phyloP scores from a whole-genome alignment of 2,888 invertebrate genomes.

The Diabrotica balteata region DNA sequence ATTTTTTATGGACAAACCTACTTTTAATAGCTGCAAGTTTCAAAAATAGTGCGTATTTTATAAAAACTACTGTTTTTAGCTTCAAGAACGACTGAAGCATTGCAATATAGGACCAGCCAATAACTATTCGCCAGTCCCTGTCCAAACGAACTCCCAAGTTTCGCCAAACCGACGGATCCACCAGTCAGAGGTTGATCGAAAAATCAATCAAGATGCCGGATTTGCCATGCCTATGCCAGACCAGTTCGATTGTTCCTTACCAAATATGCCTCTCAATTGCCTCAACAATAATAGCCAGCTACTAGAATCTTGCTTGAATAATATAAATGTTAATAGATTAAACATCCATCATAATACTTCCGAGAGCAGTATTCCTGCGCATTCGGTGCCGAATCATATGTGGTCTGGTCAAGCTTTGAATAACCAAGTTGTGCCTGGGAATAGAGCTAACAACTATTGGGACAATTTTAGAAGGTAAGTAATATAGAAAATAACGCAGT shows the following conservation, averaged over 20 bases:
- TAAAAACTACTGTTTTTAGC: conserved; percentile 38
- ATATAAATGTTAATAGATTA: conserved; percentile 41
- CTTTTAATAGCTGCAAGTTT: too few species aligned
- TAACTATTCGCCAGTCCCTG: conserved; percentile 26
- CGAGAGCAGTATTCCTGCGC: conserved; percentile 45
- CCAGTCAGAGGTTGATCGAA: conserved; percentile 28
- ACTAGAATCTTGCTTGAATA: conserved; percentile 54
- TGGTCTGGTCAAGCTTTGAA: conserved; percentile 71
- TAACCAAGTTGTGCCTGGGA: conserved; percentile 90
- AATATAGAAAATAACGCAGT: too few species aligned
- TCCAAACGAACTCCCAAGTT: conserved; percentile 27
- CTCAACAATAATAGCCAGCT: conserved; percentile 49
- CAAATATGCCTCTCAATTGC: conserved; percentile 50
- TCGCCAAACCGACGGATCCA: conserved; percentile 28
- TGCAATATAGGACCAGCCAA: conserved; percentile 27
- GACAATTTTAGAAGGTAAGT: conserved; percentile 90
- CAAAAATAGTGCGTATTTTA: too few species aligned
- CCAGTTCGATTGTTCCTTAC: conserved; percentile 51
- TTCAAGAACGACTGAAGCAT: conserved; percentile 43
- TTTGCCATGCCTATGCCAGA: conserved; percentile 57
- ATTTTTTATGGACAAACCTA: too few species aligned
- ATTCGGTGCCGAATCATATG: conserved; percentile 52
- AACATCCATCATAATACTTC: conserved; percentile 53
- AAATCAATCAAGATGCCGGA: conserved; percentile 49
- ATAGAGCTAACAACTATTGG: conserved; percentile 92